phyloP scores from a whole-genome alignment of 2,113 vertebrate genomes.

The Callipepla californica region DNA sequence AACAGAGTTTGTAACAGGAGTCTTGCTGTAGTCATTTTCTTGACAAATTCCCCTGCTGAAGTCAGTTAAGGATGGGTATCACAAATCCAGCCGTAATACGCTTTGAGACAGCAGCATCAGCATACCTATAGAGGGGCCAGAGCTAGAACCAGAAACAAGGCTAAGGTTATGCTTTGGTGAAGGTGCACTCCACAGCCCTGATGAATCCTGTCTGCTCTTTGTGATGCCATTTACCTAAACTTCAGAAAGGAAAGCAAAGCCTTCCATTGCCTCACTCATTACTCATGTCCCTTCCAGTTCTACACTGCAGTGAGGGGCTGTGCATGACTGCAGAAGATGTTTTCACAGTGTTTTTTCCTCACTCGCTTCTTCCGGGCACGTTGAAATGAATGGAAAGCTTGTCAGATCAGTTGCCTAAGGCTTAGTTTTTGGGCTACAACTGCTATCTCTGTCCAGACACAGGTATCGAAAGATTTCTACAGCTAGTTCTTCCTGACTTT shows the following conservation, averaged over 20 bases:
- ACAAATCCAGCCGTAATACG: neutral
- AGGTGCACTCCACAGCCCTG: neutral
- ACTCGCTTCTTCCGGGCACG: neutral
- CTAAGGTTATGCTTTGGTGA: neutral
- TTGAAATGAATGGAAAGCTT: neutral
- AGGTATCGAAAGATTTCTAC: neutral
- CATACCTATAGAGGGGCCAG: neutral
- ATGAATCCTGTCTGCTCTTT: neutral
- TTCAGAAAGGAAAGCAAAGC: neutral
- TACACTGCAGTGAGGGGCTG: neutral
- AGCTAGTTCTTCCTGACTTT: neutral
- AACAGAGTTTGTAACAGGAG: neutral
- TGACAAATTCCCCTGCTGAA: neutral
- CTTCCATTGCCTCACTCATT: neutral
- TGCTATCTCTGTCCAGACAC: neutral
- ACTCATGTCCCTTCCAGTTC: neutral
- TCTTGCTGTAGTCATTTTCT: neutral
- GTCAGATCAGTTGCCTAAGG: neutral
- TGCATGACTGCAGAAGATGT: neutral
- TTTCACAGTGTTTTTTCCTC: neutral
- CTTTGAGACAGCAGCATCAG: neutral
- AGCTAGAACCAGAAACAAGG: neutral
- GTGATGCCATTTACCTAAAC: neutral
- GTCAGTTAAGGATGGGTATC: neutral
- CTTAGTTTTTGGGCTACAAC: neutral